Conservation (phyloP, 2,113 vertebrate species). For the Tor tambroides region DNA sequence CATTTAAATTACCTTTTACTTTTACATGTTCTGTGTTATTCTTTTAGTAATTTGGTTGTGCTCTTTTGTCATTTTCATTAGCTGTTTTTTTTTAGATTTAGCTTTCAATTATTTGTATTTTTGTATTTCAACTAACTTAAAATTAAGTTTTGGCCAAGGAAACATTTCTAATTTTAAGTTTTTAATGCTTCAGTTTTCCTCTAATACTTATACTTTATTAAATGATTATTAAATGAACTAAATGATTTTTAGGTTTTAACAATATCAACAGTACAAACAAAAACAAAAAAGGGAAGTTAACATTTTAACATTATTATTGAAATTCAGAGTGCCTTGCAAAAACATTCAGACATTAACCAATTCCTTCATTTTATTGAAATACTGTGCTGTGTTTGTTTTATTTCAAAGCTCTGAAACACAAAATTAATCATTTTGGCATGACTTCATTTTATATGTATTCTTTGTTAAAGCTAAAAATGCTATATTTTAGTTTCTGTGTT, state of each 20-base stretch:
- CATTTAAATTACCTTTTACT: not conserved
- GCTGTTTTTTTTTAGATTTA: not conserved
- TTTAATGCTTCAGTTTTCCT: not conserved
- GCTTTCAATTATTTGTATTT: not conserved
- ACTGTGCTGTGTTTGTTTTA: not conserved
- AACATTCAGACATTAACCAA: not conserved
- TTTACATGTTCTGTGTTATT: not conserved
- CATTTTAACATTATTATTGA: not conserved
- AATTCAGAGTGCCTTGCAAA: not conserved
- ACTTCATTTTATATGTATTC: not conserved
- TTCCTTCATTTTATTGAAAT: not conserved
- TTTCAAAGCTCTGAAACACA: not conserved
- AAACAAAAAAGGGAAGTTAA: not conserved
- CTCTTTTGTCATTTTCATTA: not conserved
- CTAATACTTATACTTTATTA: no score
- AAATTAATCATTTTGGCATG: not conserved
- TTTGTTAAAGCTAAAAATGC: not conserved
- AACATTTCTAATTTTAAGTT: not conserved
- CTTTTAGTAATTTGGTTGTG: not conserved
- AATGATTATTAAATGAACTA: not conserved
- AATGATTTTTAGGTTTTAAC: not conserved
- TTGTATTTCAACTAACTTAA: no score
- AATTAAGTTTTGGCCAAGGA: not conserved
- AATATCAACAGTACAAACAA: not conserved
- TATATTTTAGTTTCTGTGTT: not conserved